Evolutionary conservation across 2,113 vertebrate genomes (phyloP), one percentile per base, ranked within the genome.

Genomic region (Pituophis catenifer): DNA sequence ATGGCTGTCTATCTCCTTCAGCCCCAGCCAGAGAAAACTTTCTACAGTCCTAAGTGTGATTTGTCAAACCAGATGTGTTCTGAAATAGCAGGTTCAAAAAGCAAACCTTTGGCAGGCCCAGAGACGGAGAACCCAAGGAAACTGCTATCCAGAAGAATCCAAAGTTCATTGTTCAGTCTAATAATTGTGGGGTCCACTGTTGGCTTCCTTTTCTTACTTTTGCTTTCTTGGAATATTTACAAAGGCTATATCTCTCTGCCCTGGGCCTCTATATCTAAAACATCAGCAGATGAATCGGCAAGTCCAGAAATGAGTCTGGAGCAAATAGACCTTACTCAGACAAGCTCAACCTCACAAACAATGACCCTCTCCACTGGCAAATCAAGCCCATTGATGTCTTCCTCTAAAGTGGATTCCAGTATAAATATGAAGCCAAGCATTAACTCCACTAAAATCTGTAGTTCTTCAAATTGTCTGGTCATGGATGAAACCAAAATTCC

Each of bases 171-270:
- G 9, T 90, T 97, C 1, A 23, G 81, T 38, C 93, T 97, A 53
- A 94, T 97, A 94, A 93, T 98, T 94, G 65, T 94, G 0, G 96
- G 96, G 3, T 94, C 90, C 15, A 57, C 96, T 26, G 96, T 98
- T 86, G 95, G 93, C 0, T 17, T 98, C 75, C 44, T 91, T 48
- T 93, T 98, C 90, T 92, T 95, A 8, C 94, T 0, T 26, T 88
- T 97, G 48, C 89, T 98, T 8, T 4, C 70, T 44, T 98, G 98
- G 98, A 98, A 97, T 93, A 81, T 97, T 92, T 97, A 92, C 95
- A 97, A 96, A 89, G 97, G 97, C 2, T 96, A 97, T 93, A 33
- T 97, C 1, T 1, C 91, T 53, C 24, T 94, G 52, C 95, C 94
- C 94, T 24, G 96, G 95, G 91, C 92, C 62, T 11, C 91, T 70